Base-by-base conservation (phyloP, 2,888 invertebrate genomes). In the Plutella xylostella region DNA sequence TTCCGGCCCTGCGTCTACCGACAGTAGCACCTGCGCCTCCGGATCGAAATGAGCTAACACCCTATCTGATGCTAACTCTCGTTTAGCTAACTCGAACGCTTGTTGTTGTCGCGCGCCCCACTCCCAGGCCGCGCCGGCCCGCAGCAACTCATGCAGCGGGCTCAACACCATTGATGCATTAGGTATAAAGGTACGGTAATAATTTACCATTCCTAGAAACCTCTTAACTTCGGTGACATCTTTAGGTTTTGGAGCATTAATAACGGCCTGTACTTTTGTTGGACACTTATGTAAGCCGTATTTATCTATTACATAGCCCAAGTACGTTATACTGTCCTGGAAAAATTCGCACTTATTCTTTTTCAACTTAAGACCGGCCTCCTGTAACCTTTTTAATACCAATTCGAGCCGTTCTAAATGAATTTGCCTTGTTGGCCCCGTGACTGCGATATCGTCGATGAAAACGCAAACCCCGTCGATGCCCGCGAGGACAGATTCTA, bases 351-450 rank as follows among this genome's bases (percentile, higher is more conserved):
- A 41, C 17, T 41, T 41, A 28, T 41, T 17, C 17, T 28, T 41
- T n/a, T 41, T 19, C 12, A 41, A 25, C 1, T 17, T 18, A 14
- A 41, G 15, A 5, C 41, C 41, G 6, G 41, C 41, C 5, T 41
- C 45, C 15, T 51, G 41, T 34, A 55, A 48, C 2, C 51, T 38
- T 34, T 40, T 21, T 9, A 52, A 22, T 4, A 53, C 55, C 1
- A 15, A 22, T 5, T 47, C 22, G 20, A 55, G 22, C 7, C 53
- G 38, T n/a, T 49, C 42, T 15, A 46, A 3, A 12, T 35, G 35
- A 17, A 18, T 12, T 18, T 35, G 12, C 7, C 18, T 35, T 2
- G 17, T 35, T 7, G 19, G 17, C 2, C 35, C 35, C 6, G 18
- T 35, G 4, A 35, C 19, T 18, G 18, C 15, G 2, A 35, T 15